These are phyloP conservation scores for Glaucomys volans DNA, from an alignment of 2,113 vertebrate species.

Conservation along the genomic window DNA sequence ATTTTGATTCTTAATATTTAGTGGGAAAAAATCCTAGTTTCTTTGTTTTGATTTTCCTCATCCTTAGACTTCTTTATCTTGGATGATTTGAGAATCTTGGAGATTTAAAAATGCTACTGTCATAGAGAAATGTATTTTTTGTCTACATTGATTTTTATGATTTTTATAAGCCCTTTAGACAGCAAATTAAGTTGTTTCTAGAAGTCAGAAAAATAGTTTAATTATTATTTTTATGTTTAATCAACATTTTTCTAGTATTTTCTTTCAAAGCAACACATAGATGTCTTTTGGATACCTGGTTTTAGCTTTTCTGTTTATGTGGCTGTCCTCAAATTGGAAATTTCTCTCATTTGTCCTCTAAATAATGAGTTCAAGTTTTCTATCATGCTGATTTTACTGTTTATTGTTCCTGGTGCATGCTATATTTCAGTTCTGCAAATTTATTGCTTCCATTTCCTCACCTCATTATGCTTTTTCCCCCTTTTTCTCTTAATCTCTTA, in stretches of 20 bases:
- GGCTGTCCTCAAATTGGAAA: not conserved
- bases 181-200: not conserved
- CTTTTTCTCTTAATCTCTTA: not conserved
- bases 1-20: constrained; percentile 1
- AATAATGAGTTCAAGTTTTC: not conserved
- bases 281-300: not conserved
- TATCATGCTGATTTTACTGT: not conserved
- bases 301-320: not conserved
- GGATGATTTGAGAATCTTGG: not conserved
- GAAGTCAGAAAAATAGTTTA: not conserved
- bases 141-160: not conserved
- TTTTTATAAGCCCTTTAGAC: not conserved
- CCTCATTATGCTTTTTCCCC: too few species aligned
- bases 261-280: not conserved
- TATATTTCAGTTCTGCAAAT: not conserved
- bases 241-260: not conserved
- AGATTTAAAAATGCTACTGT: not conserved
- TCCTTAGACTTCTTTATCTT: not conserved
- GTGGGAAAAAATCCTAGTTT: not conserved
- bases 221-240: constrained; percentile 8
- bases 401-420: not conserved
- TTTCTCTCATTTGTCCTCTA: not conserved
- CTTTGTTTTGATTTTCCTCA: not conserved
- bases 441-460: not conserved
- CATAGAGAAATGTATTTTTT: not conserved